Evolutionary conservation across 1,140 invertebrate genomes (phyloP).

Genomic region (Neodiprion fabricii): DNA sequence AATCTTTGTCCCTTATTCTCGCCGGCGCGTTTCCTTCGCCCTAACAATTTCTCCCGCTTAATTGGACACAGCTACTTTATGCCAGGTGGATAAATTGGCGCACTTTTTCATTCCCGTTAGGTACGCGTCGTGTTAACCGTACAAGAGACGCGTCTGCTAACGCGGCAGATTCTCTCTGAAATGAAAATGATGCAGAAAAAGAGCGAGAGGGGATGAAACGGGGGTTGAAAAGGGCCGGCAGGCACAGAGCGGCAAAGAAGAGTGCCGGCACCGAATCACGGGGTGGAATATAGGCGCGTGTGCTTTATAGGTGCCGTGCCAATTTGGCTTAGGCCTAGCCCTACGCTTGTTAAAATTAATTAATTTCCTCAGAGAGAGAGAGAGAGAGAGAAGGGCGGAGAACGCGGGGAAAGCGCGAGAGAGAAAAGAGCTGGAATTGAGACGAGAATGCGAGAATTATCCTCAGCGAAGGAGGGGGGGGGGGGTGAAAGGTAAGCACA

Average conservation of each 20-base stretch:
- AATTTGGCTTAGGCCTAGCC: neutral
- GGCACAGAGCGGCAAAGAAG: neutral
- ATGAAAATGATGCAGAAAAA: conserved; percentile 8
- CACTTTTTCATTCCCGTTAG: neutral
- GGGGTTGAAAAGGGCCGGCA: neutral
- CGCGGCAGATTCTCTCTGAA: conserved; percentile 6
- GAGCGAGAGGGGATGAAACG: neutral
- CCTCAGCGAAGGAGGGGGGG: too few species aligned
- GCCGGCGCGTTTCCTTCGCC: neutral
- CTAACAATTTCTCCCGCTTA: neutral
- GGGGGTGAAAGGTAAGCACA: too few species aligned
- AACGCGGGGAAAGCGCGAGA: neutral
- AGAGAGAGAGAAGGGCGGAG: neutral
- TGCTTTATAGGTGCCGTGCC: neutral
- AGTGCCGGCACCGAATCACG: neutral
- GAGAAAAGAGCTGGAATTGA: too few species aligned
- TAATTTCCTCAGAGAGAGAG: neutral
- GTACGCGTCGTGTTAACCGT: neutral
- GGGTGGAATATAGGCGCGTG: neutral
- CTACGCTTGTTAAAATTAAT: conserved; percentile 5
- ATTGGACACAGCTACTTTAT: conserved; percentile 7
- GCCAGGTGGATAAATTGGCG: neutral
- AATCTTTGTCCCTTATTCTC: neutral
- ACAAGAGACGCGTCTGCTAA: neutral
- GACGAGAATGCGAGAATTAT: too few species aligned